Percentiles rank a stretch among this genome's conserved stretches.
Conservation (phyloP, 1,140 invertebrate species). For the Fopius arisanus region DNA sequence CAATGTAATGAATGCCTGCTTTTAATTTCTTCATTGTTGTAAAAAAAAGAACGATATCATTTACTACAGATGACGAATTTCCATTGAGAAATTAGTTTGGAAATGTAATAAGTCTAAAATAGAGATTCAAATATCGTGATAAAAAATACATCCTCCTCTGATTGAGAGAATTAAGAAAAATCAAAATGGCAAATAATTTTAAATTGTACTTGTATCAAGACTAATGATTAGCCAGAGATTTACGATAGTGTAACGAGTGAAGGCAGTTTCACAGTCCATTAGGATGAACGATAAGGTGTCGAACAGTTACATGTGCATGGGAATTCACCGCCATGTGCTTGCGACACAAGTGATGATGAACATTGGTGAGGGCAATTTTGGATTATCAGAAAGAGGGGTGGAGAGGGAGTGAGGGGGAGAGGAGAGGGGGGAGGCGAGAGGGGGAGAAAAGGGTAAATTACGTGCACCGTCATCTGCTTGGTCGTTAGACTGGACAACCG, state of each 20-base stretch:
- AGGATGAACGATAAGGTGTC: neutral
- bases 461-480: slow-evolving; percentile 49
- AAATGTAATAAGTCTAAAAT: too few species aligned
- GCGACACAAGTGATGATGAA: slow-evolving; percentile 22
- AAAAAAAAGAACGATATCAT: too few species aligned
- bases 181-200: neutral
- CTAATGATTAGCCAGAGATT: neutral
- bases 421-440: neutral
- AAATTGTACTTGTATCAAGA: neutral
- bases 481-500: neutral
- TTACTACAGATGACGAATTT: too few species aligned
- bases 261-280: slow-evolving; percentile 9
- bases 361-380: slow-evolving; percentile 22
- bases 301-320: slow-evolving; percentile 42
- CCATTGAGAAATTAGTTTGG: too few species aligned
- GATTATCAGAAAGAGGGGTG: slow-evolving; percentile 23
- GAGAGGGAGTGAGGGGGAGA: neutral
- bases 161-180: too few species aligned
- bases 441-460: slow-evolving; percentile 32
- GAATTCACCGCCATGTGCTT: slow-evolving; percentile 57
- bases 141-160: too few species aligned
- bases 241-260: neutral
- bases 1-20: too few species aligned
- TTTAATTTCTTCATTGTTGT: too few species aligned
- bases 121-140: too few species aligned